These are phyloP conservation scores for Turritopsis dohrnii DNA, from an alignment of 30 jellyfish, hydroid and myxozoan genomes.

Conservation along the genomic window DNA sequence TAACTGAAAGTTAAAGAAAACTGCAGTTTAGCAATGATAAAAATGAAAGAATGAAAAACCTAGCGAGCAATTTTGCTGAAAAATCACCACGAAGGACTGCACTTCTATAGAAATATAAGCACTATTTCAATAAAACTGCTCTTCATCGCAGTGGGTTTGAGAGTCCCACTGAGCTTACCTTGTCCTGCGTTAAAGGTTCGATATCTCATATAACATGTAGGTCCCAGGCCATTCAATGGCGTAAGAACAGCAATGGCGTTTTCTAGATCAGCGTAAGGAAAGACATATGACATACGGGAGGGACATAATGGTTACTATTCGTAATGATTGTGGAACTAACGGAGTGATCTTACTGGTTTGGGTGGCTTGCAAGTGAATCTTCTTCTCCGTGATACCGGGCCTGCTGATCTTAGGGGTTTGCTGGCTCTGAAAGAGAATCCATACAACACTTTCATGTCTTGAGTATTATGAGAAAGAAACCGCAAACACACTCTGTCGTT, in stretches of 20 bases:
- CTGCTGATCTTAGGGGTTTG: conserved; percentile 31
- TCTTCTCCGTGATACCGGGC: conserved; percentile 36
- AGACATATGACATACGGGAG: background rate
- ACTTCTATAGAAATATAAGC: too few relatives aligned
- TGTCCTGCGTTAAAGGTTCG: conserved; percentile 60
- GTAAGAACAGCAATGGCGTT: conserved; percentile 79
- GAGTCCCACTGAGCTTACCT: conserved; percentile 38
- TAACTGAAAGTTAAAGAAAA: too few relatives aligned
- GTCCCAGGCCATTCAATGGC: conserved; percentile 59
- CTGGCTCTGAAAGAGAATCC: conserved; percentile 18
- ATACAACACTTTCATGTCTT: too few relatives aligned
- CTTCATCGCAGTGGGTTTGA: background rate
- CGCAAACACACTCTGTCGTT: too few relatives aligned
- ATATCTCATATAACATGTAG: conserved; percentile 55
- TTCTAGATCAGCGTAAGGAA: conserved; percentile 27
- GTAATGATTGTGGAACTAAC: background rate
- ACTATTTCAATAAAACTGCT: too few relatives aligned
- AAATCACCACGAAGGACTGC: too few relatives aligned
- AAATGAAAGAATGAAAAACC: too few relatives aligned
- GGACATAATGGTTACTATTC: background rate
- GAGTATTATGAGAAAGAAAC: too few relatives aligned
- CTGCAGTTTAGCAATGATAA: too few relatives aligned
- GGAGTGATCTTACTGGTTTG: conserved; percentile 10
- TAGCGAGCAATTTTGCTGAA: too few relatives aligned
- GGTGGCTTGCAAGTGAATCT: conserved; percentile 29